Conservation (phyloP, 1,140 invertebrate species). For the Thaumatotibia leucotreta region DNA sequence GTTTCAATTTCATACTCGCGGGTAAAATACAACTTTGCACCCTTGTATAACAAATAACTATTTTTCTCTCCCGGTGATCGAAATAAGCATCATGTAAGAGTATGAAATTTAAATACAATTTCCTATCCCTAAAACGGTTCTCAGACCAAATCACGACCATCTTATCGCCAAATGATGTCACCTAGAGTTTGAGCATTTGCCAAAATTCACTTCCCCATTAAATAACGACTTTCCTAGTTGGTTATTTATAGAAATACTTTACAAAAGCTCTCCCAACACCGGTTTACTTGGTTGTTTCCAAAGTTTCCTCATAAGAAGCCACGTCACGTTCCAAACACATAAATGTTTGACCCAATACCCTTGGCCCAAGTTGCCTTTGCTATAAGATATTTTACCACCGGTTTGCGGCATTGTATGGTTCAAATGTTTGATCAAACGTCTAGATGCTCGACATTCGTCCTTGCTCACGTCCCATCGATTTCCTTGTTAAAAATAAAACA, state of each 20-base stretch:
- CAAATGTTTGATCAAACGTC: neutral
- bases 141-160: too few species aligned
- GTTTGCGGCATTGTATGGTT: neutral
- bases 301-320: neutral
- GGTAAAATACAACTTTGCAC: too few species aligned
- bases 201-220: neutral
- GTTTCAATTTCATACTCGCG: too few species aligned
- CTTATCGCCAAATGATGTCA: too few species aligned
- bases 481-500: constrained; percentile 3
- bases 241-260: neutral
- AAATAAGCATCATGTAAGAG: too few species aligned
- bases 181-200: too few species aligned
- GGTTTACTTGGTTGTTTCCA: neutral
- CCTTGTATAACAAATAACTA: too few species aligned
- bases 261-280: neutral
- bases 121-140: too few species aligned
- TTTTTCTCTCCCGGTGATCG: too few species aligned
- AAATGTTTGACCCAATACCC: neutral
- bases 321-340: neutral
- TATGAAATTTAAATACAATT: too few species aligned
- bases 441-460: neutral
- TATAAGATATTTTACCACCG: neutral
- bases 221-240: neutral
- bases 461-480: constrained; percentile 10
- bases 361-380: neutral